Evolutionary conservation across 1,140 invertebrate genomes (phyloP), one percentile per base, ranked within the genome.

Genomic region (Brachionus rotundiformis): DNA sequence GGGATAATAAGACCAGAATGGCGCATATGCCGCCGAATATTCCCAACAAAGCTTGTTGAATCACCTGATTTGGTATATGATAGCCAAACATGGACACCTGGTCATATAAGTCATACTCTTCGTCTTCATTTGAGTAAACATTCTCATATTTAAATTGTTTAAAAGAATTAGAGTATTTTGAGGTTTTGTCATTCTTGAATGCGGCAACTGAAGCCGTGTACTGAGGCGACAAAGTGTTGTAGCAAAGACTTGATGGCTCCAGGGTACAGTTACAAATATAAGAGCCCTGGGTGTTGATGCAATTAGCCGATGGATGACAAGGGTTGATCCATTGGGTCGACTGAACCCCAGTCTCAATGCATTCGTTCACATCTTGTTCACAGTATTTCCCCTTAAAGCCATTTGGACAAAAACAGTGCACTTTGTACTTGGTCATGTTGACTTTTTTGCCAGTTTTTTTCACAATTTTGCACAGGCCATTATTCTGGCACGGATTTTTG

Each of bases 311-410:
- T 59, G 27, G 47, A 33, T 36, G 29, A 31, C 76, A 79, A 7
- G 76, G 76, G 31, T 77, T 77, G 7, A 77, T 29, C 73, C 73
- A 77, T 49, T 77, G 49, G 3, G 23, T 8, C 27, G 44, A 31
- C 7, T 49, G 36, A 10, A 68, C 29, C 5, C 31, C 63, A 16
- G 27, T 68, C 25, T 73, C 68, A 25, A 4, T 31, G 59, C 76
- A 79, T 63, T 79, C 76, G 36, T 79, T 79, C 11, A 63, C 76
- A 63, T 79, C 76, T 59, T 79, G 13, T 79, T 79, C 76, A 16
- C 76, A 79, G 7, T 41, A 33, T 59, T 79, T 79, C 2, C 76
- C 76, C 47, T 54, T 79, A 11, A 59, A 79, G n/a, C 76, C 76
- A 16, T 79, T 59, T 2, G 76, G 76, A 79, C 76, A 79, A 49